Evolutionary conservation across 2,888 invertebrate genomes (phyloP).

Genomic region (Tetramorium bicarinatum): DNA sequence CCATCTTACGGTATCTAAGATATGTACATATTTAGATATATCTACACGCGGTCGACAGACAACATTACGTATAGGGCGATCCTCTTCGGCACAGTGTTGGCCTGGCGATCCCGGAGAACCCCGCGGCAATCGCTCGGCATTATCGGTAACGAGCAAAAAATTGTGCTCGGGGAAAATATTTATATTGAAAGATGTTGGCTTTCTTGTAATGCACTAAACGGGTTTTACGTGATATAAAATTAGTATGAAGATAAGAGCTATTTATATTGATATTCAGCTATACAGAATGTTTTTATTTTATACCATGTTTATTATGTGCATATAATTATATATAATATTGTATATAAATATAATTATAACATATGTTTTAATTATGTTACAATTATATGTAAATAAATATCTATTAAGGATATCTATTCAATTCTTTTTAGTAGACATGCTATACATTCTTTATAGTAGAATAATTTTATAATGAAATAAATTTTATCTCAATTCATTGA

Average conservation of each 20-base stretch:
- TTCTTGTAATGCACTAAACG: background rate
- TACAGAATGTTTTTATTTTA: background rate
- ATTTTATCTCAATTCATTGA: background rate
- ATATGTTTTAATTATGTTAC: background rate
- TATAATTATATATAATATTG: background rate
- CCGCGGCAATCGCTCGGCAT: slow-evolving; percentile 1
- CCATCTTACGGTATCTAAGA: slow-evolving; percentile 36
- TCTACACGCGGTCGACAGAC: slow-evolving; percentile 50
- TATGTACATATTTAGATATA: slow-evolving; percentile 53
- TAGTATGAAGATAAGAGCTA: background rate
- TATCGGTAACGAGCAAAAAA: slow-evolving; percentile 4
- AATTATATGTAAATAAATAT: background rate
- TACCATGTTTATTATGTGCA: background rate
- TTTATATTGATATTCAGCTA: background rate
- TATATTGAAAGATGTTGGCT: background rate
- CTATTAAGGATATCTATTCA: background rate
- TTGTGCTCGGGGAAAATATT: background rate
- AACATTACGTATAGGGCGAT: slow-evolving; percentile 75
- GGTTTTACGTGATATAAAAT: background rate
- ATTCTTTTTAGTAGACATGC: background rate
- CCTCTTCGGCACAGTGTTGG: slow-evolving; percentile 38
- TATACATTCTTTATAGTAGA: background rate
- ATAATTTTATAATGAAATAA: background rate
- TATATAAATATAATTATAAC: background rate
- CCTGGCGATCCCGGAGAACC: background rate